Evolutionary conservation across 35 echinoderm and acorn worm genomes (phyloP).

Genomic region (Strongylocentrotus purpuratus): DNA sequence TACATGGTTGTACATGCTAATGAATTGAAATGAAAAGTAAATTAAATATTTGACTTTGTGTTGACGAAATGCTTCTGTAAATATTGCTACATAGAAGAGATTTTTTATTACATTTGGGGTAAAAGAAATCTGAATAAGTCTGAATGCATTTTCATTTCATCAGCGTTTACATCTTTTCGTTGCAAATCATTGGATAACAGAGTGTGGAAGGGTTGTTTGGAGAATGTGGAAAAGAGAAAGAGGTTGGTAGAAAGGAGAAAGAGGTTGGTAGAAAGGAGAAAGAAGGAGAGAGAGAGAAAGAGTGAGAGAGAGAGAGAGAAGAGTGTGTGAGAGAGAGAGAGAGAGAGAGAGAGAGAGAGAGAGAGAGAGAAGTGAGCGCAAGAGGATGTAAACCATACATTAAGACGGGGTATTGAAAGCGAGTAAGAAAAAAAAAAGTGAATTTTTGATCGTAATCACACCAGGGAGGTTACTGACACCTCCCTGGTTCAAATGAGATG

Average conservation of each 20-base stretch:
- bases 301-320: background rate
- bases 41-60: background rate
- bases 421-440: too few relatives aligned
- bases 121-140: conserved; percentile 5
- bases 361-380: too few relatives aligned
- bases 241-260: background rate
- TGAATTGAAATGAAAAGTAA: background rate
- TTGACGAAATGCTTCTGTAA: conserved; percentile 27
- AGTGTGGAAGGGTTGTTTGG: background rate
- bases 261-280: background rate
- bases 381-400: too few relatives aligned
- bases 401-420: too few relatives aligned
- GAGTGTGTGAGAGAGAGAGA: too few relatives aligned
- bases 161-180: background rate
- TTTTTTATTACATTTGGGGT: conserved; percentile 26
- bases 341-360: too few relatives aligned
- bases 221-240: background rate
- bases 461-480: too few relatives aligned
- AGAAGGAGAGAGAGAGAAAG: background rate
- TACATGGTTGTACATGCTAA: background rate
- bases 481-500: too few relatives aligned
- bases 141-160: background rate
- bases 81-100: conserved; percentile 32
- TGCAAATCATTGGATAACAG: background rate
- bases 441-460: too few relatives aligned